Conservation (phyloP, 1,140 invertebrate species). For the Bombyx mori region ASM3026992v2 NC_085112.1:967501-968000, state of each 20-base stretch:
- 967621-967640: conserved; percentile 44
- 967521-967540: conserved; percentile 25
- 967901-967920: too few relatives aligned
- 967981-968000: too few relatives aligned
- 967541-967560: conserved; percentile 31
- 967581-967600: conserved; percentile 19
- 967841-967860: conserved; percentile 27
- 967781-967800: conserved; percentile 9
- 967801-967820: conserved; percentile 45
- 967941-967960: too few relatives aligned
- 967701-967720: conserved; percentile 33
- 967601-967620: conserved; percentile 10
- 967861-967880: conserved; percentile 42
- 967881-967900: conserved; percentile 9
- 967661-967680: conserved; percentile 58
- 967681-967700: conserved; percentile 61
- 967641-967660: conserved; percentile 62
- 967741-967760: conserved; percentile 22
- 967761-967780: conserved; percentile 11
- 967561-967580: conserved; percentile 19
- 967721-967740: conserved; percentile 35
- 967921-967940: too few relatives aligned
- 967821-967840: conserved; percentile 29
- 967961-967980: too few relatives aligned
- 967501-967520: conserved; percentile 45